Conservation (phyloP, 2,888 invertebrate species). For the Spisula solida region DNA sequence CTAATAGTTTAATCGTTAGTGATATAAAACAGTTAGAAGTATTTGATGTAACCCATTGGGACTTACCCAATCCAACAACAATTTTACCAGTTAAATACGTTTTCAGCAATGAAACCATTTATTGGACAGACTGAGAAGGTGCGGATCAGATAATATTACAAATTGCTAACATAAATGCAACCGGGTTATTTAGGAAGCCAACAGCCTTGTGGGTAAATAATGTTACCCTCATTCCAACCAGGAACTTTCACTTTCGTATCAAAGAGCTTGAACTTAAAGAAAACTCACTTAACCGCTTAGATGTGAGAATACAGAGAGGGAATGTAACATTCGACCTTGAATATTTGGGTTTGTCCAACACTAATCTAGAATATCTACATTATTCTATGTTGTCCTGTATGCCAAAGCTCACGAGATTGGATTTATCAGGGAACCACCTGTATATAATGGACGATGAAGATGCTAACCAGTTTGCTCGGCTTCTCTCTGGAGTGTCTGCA, state of each 20-base stretch:
- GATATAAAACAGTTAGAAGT: background rate
- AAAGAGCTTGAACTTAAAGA: background rate
- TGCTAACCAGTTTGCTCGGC: background rate
- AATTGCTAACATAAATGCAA: background rate
- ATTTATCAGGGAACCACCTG: background rate
- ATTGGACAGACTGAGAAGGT: background rate
- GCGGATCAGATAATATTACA: background rate
- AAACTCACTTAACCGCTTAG: background rate
- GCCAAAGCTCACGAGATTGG: constrained; percentile 9
- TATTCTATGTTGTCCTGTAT: background rate
- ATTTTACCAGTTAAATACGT: background rate
- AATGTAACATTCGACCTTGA: background rate
- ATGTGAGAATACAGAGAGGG: background rate
- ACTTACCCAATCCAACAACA: background rate
- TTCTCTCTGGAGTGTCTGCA: background rate
- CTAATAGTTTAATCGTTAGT: background rate
- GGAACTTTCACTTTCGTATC: background rate
- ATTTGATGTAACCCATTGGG: background rate
- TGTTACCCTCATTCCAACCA: background rate
- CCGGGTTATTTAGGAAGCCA: background rate
- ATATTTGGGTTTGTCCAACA: constrained; percentile 9
- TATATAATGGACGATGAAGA: background rate
- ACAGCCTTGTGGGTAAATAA: constrained; percentile 7
- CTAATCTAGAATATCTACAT: background rate
- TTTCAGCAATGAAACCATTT: background rate